phyloP scores from a whole-genome alignment of 1,140 invertebrate species.

The Ephestia elutella region DNA sequence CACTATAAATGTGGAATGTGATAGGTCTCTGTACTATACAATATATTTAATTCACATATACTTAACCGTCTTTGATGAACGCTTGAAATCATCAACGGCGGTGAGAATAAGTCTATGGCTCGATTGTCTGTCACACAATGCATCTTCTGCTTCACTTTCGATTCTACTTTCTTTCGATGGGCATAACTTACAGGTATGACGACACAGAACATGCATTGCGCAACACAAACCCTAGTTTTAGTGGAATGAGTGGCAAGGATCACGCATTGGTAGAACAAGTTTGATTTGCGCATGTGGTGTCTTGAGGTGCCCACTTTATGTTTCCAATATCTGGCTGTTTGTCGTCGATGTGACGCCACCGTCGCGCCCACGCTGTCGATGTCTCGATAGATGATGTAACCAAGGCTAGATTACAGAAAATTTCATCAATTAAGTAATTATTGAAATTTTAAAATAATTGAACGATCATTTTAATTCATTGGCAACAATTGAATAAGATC shows the following conservation, averaged over 20 bases:
- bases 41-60: slow-evolving; percentile 22
- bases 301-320: slow-evolving; percentile 58
- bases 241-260: slow-evolving; percentile 70
- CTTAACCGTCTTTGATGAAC: neutral
- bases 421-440: neutral
- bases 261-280: slow-evolving; percentile 70
- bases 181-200: slow-evolving; percentile 2
- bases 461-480: neutral
- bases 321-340: slow-evolving; percentile 62
- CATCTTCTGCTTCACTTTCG: slow-evolving; percentile 43
- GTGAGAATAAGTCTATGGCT: slow-evolving; percentile 27
- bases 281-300: slow-evolving; percentile 70
- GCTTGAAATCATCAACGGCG: slow-evolving; percentile 18
- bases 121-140: slow-evolving; percentile 38
- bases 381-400: slow-evolving; percentile 47
- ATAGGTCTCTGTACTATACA: slow-evolving; percentile 49
- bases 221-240: slow-evolving; percentile 58
- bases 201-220: slow-evolving; percentile 59
- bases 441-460: neutral
- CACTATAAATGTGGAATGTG: slow-evolving; percentile 41
- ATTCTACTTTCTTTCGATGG: neutral
- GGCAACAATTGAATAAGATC: neutral
- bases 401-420: slow-evolving; percentile 46
- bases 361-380: slow-evolving; percentile 61
- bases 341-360: slow-evolving; percentile 58